These are phyloP conservation scores for Aplocera efformata DNA, from an alignment of 2,888 invertebrate genomes.

Conservation along the genomic window DNA sequence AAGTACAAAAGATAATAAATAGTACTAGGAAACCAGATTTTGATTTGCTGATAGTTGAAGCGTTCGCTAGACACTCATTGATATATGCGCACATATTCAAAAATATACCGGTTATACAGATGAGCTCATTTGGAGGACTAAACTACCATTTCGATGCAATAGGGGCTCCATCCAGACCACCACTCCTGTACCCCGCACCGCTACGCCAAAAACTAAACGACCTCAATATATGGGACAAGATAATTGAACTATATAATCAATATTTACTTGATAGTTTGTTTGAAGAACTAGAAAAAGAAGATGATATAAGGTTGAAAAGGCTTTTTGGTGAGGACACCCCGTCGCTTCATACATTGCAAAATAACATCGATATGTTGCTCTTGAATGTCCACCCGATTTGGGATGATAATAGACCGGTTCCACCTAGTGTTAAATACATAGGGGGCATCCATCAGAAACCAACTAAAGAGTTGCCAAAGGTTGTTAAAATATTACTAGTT, in stretches of 20 bases:
- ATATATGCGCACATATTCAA: conserved; percentile 31
- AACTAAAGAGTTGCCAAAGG: conserved; percentile 15
- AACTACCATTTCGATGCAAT: conserved; percentile 25
- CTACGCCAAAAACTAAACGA: conserved; percentile 30
- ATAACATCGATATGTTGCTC: conserved; percentile 40
- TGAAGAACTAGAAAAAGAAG: conserved; percentile 5
- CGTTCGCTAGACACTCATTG: conserved; percentile 27
- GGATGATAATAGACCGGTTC: conserved; percentile 40
- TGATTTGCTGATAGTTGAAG: conserved; percentile 43
- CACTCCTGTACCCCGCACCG: conserved; percentile 34
- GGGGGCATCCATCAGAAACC: conserved; percentile 49
- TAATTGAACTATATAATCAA: conserved; percentile 13
- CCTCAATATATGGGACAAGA: conserved; percentile 15
- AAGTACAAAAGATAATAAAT: too few species aligned
- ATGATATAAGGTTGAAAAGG: conserved; percentile 21
- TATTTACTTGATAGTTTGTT: conserved; percentile 6
- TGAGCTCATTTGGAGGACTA: conserved; percentile 37
- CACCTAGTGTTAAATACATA: conserved; percentile 48
- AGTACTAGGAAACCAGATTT: conserved; percentile 15
- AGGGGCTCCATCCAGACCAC: conserved; percentile 36
- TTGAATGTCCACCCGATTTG: conserved; percentile 48
- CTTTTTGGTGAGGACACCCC: conserved; percentile 14
- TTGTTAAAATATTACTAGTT: too few species aligned
- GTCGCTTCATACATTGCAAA: conserved; percentile 3
- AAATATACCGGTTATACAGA: conserved; percentile 30